Percentiles rank a stretch among this genome's conserved stretches.
These are phyloP conservation scores for Cephalopholis sonnerati DNA, from an alignment of 2,113 vertebrate genomes.

Conservation along the genomic window DNA sequence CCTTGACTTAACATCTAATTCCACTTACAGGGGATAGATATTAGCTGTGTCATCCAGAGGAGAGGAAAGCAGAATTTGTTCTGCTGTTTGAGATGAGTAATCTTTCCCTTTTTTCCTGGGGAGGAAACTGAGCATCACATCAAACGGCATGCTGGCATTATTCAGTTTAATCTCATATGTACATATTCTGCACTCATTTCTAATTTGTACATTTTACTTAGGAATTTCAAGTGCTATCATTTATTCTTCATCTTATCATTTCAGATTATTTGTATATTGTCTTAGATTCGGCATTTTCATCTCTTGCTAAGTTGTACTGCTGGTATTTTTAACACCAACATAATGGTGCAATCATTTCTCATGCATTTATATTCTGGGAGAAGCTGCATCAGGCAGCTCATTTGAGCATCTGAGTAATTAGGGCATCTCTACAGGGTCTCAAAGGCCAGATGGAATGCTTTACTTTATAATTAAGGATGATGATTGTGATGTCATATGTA, in stretches of 20 bases:
- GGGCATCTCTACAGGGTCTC: constrained; percentile 38
- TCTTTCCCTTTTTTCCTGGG: neutral
- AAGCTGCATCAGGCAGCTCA: constrained; percentile 48
- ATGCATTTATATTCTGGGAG: constrained; percentile 35
- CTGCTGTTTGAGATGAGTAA: constrained; percentile 17
- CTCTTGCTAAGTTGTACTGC: neutral
- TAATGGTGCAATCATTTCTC: constrained; percentile 42
- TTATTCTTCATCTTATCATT: neutral
- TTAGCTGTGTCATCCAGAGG: constrained; percentile 45
- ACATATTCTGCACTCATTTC: constrained; percentile 22
- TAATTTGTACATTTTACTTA: constrained; percentile 14
- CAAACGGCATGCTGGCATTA: constrained; percentile 5
- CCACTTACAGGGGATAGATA: constrained; percentile 41
- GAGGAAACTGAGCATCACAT: constrained; percentile 9
- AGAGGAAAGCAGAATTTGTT: constrained; percentile 41
- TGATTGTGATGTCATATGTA: constrained; percentile 35
- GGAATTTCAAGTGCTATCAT: constrained; percentile 15
- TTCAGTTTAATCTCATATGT: constrained; percentile 32
- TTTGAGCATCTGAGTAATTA: constrained; percentile 52
- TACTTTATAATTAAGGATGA: constrained; percentile 41
- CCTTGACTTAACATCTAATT: constrained; percentile 67
- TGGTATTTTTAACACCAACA: constrained; percentile 33
- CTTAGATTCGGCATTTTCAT: neutral
- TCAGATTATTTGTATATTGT: neutral
- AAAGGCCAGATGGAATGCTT: constrained; percentile 55